These are phyloP conservation scores for Peromyscus eremicus DNA, from an alignment of 2,797 vertebrate species.

Conservation along the genomic window DNA sequence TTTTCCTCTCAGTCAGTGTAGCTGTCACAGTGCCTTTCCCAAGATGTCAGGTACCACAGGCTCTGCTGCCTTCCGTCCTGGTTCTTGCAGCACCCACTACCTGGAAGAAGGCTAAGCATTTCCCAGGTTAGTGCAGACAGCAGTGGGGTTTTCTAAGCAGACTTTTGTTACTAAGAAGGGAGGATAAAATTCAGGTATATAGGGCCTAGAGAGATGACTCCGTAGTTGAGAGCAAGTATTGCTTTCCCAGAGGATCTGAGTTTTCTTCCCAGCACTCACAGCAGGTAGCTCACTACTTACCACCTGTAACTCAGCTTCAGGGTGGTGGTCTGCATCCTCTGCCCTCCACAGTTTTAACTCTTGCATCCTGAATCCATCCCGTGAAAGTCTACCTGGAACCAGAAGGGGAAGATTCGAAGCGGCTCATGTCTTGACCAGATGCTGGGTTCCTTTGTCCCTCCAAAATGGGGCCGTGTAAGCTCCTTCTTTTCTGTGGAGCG, in stretches of 20 bases:
- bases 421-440: not conserved
- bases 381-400: not conserved
- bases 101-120: not conserved
- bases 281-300: not conserved
- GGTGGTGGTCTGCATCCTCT: not conserved
- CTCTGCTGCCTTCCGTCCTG: not conserved
- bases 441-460: not conserved
- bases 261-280: not conserved
- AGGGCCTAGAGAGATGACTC: not conserved
- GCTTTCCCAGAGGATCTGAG: not conserved
- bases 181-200: not conserved
- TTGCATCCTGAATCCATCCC: not conserved
- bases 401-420: not conserved
- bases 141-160: not conserved
- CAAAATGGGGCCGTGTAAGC: not conserved
- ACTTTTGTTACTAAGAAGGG: not conserved
- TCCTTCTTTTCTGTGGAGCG: not conserved
- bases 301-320: too few relatives aligned
- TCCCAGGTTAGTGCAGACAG: not conserved
- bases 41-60: not conserved
- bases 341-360: not conserved
- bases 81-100: not conserved
- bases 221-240: not conserved
- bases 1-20: not conserved
- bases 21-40: fast-evolving